Evolutionary conservation across 2,888 invertebrate species (phyloP), one percentile per base, ranked within the genome.

Genomic region (Apamea sordens): DNA sequence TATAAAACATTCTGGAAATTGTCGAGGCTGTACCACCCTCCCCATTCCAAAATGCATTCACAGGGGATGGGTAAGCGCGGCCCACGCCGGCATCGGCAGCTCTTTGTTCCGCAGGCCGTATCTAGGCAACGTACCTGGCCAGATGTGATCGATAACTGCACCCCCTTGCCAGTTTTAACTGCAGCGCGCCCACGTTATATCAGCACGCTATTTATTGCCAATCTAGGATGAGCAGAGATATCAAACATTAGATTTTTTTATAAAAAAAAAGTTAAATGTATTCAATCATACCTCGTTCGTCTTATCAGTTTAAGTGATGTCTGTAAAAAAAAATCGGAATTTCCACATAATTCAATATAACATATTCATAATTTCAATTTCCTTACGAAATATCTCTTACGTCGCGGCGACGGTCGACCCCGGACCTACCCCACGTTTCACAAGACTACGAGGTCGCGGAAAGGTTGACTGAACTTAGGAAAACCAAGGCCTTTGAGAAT

Each of bases 111-210:
- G 24, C 59, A n/a, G 61, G 47, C 24, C 28, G 73, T 76, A 68
- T 65, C 76, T 50, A 76, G 70, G 69, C 75, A 61, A 74, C 80
- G 7, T 6, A 69, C 59, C 73, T 63, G 24, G n/a, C 32, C 24
- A 53, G 47, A 76, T 11, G n/a, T 36, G 64, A 77, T 82, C 86
- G 53, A 86, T 83, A 75, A 59, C 41, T 72, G 74, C 68, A 74
- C 50, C 71, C 50, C 50, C 65, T 53, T 24, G 5, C 24, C 32
- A 2, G 2, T 21, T 70, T 36, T 28, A 79, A 65, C 18, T 32
- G 53, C 28, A 65, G 32, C 15, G 10, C 64, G 41, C 32, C 64
- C 79, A 63, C 7, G 15, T 32, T 44, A 15, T 28, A 32, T 32
- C 11, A 44, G 11, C 59, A 32, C 44, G 24, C 50, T 65, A 47